A percentile compares a stretch with the other conserved stretches of the same genome.
Evolutionary conservation across 2,797 vertebrate genomes (phyloP).

Genomic region (Pipistrellus pipistrellus): DNA sequence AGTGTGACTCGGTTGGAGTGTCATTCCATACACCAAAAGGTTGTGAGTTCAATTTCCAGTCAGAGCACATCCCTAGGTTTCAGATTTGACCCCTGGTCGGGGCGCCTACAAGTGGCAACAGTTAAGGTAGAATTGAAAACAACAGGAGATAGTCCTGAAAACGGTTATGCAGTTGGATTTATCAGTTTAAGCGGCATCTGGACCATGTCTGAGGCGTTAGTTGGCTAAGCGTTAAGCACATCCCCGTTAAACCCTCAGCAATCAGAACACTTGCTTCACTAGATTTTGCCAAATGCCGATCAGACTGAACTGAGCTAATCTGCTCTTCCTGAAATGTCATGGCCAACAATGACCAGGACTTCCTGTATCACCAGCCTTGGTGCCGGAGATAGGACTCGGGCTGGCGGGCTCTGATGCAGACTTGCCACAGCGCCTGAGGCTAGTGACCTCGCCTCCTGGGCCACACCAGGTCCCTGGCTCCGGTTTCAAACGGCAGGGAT

Average conservation of each 20-base stretch:
- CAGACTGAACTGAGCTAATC: slow-evolving; percentile 61
- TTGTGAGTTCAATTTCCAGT: too few relatives aligned
- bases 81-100: too few relatives aligned
- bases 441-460: background rate
- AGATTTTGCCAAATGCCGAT: too few relatives aligned
- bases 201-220: background rate
- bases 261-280: too few relatives aligned
- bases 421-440: background rate
- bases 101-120: too few relatives aligned
- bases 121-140: too few relatives aligned
- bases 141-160: too few relatives aligned
- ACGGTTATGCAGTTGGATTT: too few relatives aligned
- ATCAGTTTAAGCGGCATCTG: too few relatives aligned
- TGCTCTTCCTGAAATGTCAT: slow-evolving; percentile 74
- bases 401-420: background rate
- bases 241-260: background rate
- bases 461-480: background rate
- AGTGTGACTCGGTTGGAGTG: too few relatives aligned
- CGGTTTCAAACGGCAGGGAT: background rate
- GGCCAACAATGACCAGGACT: slow-evolving; percentile 77
- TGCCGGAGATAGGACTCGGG: background rate
- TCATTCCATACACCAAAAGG: too few relatives aligned
- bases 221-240: slow-evolving; percentile 67
- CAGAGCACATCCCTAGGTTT: too few relatives aligned
- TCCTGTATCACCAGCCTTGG: background rate